These are phyloP conservation scores for Pentamera pediparva DNA, from an alignment of 53 echinoderm and acorn worm species.

Conservation along the genomic window DNA sequence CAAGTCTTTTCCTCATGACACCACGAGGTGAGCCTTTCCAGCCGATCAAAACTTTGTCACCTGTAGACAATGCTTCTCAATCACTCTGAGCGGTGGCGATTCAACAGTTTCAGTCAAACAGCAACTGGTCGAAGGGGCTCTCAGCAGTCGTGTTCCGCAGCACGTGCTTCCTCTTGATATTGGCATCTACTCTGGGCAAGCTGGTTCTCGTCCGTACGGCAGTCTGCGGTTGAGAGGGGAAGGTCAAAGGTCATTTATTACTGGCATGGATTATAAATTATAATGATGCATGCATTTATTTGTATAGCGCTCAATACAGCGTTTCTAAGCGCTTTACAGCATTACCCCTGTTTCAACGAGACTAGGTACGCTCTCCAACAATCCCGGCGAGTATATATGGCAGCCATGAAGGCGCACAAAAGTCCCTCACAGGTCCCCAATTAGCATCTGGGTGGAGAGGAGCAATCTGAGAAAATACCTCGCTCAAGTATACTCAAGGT, in stretches of 20 bases:
- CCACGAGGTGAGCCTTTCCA: neutral
- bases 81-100: too few relatives aligned
- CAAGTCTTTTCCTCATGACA: neutral
- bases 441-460: too few relatives aligned
- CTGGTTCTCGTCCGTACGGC: constrained; percentile 58
- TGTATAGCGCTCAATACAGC: too few relatives aligned
- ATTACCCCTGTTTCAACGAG: too few relatives aligned
- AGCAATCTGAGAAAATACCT: too few relatives aligned
- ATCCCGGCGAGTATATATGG: too few relatives aligned
- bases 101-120: constrained; percentile 21
- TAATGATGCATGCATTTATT: too few relatives aligned
- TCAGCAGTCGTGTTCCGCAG: constrained; percentile 1
- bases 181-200: constrained; percentile 84
- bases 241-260: neutral
- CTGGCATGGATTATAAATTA: neutral
- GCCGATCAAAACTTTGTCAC: neutral
- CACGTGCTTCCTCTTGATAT: constrained; percentile 72
- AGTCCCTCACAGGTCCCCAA: too few relatives aligned
- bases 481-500: too few relatives aligned
- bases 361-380: too few relatives aligned
- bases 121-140: constrained; percentile 1
- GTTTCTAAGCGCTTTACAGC: too few relatives aligned
- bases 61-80: neutral
- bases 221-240: constrained; percentile 41
- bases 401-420: too few relatives aligned